Conservation (phyloP, 2,113 vertebrate genomes). For the Chaenogobius annularis region DNA sequence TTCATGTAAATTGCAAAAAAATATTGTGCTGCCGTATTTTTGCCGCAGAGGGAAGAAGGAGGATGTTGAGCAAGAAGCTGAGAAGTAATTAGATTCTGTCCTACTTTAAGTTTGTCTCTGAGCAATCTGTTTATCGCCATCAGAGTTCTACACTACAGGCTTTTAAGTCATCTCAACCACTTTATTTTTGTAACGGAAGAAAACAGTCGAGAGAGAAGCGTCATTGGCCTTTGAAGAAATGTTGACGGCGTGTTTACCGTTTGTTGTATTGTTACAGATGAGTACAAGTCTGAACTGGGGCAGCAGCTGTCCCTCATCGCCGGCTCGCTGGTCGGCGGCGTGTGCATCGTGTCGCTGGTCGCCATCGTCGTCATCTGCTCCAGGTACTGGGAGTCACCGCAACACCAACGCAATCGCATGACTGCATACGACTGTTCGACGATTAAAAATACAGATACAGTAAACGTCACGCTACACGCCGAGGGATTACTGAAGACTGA, state of each 20-base stretch:
- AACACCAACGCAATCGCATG: neutral
- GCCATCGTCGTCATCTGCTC: constrained; percentile 92
- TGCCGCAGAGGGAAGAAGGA: constrained; percentile 20
- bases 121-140: constrained; percentile 5
- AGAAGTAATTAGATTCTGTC: constrained; percentile 48
- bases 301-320: constrained; percentile 94
- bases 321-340: constrained; percentile 87
- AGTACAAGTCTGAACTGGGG: constrained; percentile 92
- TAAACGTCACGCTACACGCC: neutral
- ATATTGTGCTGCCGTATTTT: neutral
- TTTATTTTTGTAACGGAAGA: constrained; percentile 16
- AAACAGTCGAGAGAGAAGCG: constrained; percentile 15
- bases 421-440: neutral
- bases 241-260: neutral
- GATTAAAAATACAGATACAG: neutral
- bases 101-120: constrained; percentile 24
- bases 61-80: constrained; percentile 33
- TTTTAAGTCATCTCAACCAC: constrained; percentile 44
- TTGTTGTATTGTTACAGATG: constrained; percentile 74
- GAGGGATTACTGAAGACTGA: neutral
- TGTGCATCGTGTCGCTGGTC: constrained; percentile 91
- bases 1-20: neutral
- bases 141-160: constrained; percentile 14
- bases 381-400: constrained; percentile 73
- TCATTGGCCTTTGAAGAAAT: constrained; percentile 18